phyloP scores from a whole-genome alignment of 2,888 invertebrate species.

The Eilema griseolum region DNA sequence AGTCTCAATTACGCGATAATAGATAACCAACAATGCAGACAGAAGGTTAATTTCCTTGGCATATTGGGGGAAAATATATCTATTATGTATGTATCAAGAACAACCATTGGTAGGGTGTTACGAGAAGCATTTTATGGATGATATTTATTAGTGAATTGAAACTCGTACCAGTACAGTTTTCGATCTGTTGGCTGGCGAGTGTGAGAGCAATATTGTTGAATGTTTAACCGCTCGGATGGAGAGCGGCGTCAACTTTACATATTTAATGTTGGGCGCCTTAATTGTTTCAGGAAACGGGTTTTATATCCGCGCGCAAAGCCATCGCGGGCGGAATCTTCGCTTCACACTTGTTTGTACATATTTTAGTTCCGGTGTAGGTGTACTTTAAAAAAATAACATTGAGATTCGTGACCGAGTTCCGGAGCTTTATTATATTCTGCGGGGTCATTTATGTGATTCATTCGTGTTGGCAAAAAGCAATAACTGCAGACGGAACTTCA shows the following conservation, averaged over 20 bases:
- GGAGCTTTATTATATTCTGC: slow-evolving; percentile 34
- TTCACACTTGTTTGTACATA: slow-evolving; percentile 26
- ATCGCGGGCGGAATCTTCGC: slow-evolving; percentile 28
- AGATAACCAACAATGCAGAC: slow-evolving; percentile 29
- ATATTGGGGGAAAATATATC: background rate
- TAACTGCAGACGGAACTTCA: slow-evolving; percentile 44
- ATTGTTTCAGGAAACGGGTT: slow-evolving; percentile 63
- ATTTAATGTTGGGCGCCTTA: slow-evolving; percentile 61
- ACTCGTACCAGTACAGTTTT: slow-evolving; percentile 33
- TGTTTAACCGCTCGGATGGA: slow-evolving; percentile 52
- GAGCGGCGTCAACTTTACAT: slow-evolving; percentile 55
- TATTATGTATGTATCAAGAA: background rate
- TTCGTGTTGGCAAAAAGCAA: slow-evolving; percentile 24
- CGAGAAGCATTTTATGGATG: slow-evolving; percentile 16
- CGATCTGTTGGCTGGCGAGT: slow-evolving; percentile 19
- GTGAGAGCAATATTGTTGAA: slow-evolving; percentile 47
- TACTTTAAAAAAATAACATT: slow-evolving; percentile 30
- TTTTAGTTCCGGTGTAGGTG: slow-evolving; percentile 25
- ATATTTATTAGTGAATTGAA: slow-evolving; percentile 24
- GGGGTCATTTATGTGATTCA: slow-evolving; percentile 39
- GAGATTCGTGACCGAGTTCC: slow-evolving; percentile 39
- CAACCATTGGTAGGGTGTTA: slow-evolving; percentile 28
- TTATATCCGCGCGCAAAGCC: slow-evolving; percentile 40
- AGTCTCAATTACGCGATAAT: slow-evolving; percentile 40
- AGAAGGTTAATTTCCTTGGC: slow-evolving; percentile 29